Evolutionary conservation across 2,113 vertebrate species (phyloP), one percentile per base, ranked within the genome.

Genomic region (Centropristis striata): DNA sequence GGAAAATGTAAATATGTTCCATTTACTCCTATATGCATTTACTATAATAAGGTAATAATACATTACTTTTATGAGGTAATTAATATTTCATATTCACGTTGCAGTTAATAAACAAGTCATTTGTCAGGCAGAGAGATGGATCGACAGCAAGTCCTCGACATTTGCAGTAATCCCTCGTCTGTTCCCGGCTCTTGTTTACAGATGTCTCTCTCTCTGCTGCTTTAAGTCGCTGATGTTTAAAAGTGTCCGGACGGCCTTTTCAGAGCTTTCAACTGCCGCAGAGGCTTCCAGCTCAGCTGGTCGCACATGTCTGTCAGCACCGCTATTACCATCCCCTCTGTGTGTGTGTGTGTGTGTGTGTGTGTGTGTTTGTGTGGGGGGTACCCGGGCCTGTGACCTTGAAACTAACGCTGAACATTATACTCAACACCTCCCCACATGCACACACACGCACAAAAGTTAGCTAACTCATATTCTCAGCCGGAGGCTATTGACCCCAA

Each of bases 231-330:
- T 76, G 79, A 82, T 88, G 83, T 90, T 90, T 91, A 87, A 89
- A 92, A 93, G 79, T 80, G 90, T 92, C 85, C 46, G 21, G 57
- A 80, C 46, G 74, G 80, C 89, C 87, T 92, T 88, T 92, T 91
- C 91, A 81, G 83, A 91, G 83, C 91, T 88, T 94, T 92, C 89
- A 92, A 79, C 86, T 83, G 67, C 78, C 67, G 55, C 54, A 41
- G 72, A 81, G 54, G 61, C 77, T 80, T 84, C 78, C 42, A 70
- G 89, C 85, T 95, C 98, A 99, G 97, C 96, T 98, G 97, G 95
- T 96, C 94, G 95, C 95, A 94, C 94, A 92, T 93, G 95, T 98
- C 98, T 97, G 96, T 99, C 98, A 98, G 90, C 96, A 86, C 87
- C 83, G 96, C 96, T 98, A 98, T 98, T 98, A 97, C 96, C 96